Evolutionary conservation across 2,888 invertebrate species (phyloP).

Genomic region (Octonoba sinensis): DNA sequence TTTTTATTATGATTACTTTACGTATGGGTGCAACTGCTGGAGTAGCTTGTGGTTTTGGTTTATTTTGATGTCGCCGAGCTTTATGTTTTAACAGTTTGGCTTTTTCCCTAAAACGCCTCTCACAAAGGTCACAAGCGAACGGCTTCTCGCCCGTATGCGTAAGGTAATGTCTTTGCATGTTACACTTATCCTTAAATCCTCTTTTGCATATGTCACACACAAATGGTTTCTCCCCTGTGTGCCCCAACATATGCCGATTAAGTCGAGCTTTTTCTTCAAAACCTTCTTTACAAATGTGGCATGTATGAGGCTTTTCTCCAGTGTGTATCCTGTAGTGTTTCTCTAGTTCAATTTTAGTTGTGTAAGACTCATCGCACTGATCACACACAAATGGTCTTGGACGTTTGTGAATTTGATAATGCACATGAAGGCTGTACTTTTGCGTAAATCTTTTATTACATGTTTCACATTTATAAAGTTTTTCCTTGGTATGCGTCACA

Average conservation of each 20-base stretch:
- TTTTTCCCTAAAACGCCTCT: slow-evolving; percentile 54
- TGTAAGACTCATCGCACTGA: slow-evolving; percentile 45
- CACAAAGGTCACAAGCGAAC: slow-evolving; percentile 53
- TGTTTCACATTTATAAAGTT: slow-evolving; percentile 52
- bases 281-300: slow-evolving; percentile 56
- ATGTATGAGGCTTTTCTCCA: slow-evolving; percentile 55
- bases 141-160: slow-evolving; percentile 61
- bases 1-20: slow-evolving; percentile 60
- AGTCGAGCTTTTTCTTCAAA: slow-evolving; percentile 59
- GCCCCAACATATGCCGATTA: slow-evolving; percentile 56
- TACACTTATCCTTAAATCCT: slow-evolving; percentile 59
- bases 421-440: slow-evolving; percentile 57
- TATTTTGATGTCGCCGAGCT: slow-evolving; percentile 38
- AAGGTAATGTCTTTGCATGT: slow-evolving; percentile 57
- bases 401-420: slow-evolving; percentile 58
- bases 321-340: slow-evolving; percentile 56
- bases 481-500: slow-evolving; percentile 58
- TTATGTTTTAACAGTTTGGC: slow-evolving; percentile 57
- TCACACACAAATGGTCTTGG: slow-evolving; percentile 52
- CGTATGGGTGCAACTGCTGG: slow-evolving; percentile 31
- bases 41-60: slow-evolving; percentile 17
- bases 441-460: slow-evolving; percentile 53
- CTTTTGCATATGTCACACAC: slow-evolving; percentile 49
- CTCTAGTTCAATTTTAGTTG: slow-evolving; percentile 39
- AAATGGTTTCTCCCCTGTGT: slow-evolving; percentile 55